Evolutionary conservation across 2,888 invertebrate species (phyloP).

Genomic region (Lithophane socia): DNA sequence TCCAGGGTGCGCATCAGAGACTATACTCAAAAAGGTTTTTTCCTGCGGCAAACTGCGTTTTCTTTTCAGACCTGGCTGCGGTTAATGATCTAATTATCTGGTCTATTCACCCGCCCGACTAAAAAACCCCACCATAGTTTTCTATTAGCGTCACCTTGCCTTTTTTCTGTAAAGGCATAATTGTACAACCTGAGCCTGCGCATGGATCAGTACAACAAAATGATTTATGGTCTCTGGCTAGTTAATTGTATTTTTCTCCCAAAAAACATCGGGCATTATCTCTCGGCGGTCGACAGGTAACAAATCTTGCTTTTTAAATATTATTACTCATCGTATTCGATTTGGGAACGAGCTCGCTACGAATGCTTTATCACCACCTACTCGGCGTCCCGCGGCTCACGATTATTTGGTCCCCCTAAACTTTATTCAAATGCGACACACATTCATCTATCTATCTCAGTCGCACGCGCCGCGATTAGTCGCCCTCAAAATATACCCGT

Average conservation of each 20-base stretch:
- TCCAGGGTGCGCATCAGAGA: constrained; percentile 5
- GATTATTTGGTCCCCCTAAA: constrained; percentile 89
- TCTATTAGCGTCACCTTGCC: constrained; percentile 80
- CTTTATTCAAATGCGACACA: constrained; percentile 89
- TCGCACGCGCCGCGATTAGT: constrained; percentile 80
- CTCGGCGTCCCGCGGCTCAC: constrained; percentile 89
- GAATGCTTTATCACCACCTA: constrained; percentile 91
- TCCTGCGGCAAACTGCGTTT: constrained; percentile 54
- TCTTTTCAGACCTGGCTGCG: constrained; percentile 62
- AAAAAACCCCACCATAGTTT: constrained; percentile 76
- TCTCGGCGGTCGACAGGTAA: constrained; percentile 89
- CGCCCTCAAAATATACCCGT: constrained; percentile 79
- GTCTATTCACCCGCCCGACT: constrained; percentile 71
- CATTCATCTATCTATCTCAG: constrained; percentile 85
- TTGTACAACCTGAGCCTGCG: constrained; percentile 86
- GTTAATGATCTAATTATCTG: constrained; percentile 80
- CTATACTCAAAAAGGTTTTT: constrained; percentile 35
- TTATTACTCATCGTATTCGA: constrained; percentile 90
- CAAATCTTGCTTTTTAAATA: constrained; percentile 90
- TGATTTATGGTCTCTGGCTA: constrained; percentile 86
- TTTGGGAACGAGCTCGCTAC: constrained; percentile 89
- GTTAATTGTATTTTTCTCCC: constrained; percentile 89
- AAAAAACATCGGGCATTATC: constrained; percentile 88
- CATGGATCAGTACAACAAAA: constrained; percentile 81
- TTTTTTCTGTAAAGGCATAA: constrained; percentile 82